A percentile compares a stretch with the other conserved stretches of the same genome.
phyloP scores from a whole-genome alignment of 1,140 invertebrate species.

The Apis dorsata region DNA sequence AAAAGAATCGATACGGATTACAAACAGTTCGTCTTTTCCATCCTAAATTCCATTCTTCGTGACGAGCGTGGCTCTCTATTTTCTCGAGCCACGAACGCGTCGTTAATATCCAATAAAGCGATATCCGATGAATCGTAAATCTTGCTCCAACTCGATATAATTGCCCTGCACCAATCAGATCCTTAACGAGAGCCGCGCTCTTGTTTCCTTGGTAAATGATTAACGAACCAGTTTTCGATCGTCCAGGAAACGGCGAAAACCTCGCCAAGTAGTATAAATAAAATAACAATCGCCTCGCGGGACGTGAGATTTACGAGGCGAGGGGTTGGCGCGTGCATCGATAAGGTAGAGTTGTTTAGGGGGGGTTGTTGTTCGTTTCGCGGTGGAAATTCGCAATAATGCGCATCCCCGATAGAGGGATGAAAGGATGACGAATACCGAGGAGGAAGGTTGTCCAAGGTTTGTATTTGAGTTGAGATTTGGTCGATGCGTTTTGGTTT shows the following conservation, averaged over 20 bases:
- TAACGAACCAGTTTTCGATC: conserved; percentile 33
- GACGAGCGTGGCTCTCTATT: neutral
- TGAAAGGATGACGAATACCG: no score
- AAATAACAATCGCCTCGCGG: conserved; percentile 14
- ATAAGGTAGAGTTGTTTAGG: no score
- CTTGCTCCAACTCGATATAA: conserved; percentile 21
- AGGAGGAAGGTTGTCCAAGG: no score
- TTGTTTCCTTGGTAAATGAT: conserved; percentile 31
- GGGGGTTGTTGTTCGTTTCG: neutral
- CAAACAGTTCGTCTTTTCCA: neutral
- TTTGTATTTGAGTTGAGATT: no score
- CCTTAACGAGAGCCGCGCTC: conserved; percentile 42
- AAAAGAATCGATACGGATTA: no score
- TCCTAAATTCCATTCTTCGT: neutral
- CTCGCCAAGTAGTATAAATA: conserved; percentile 14
- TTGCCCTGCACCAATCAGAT: conserved; percentile 42
- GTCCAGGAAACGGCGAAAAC: conserved; percentile 25
- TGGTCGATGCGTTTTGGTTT: no score
- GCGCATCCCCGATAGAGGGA: no score
- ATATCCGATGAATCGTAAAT: conserved; percentile 43
- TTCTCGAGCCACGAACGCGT: neutral
- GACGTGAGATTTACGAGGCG: conserved; percentile 17
- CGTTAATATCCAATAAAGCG: conserved; percentile 22
- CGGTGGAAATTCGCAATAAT: no score
- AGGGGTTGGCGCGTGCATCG: conserved; percentile 2